These are phyloP conservation scores for Cenopis cana DNA, from an alignment of 2,888 invertebrate species.

Conservation along the genomic window DNA sequence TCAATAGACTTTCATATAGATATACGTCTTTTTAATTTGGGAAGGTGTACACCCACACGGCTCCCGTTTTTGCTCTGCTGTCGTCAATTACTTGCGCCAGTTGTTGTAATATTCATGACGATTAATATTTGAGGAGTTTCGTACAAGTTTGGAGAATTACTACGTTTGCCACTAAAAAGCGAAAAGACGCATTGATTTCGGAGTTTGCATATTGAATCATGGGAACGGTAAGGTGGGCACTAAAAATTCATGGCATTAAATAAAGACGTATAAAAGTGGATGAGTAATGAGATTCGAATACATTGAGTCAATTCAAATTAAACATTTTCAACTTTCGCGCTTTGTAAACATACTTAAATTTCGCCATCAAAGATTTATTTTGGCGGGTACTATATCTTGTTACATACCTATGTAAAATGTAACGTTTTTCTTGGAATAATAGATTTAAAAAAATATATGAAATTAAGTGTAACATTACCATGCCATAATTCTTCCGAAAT, in stretches of 20 bases:
- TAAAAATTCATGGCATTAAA: neutral
- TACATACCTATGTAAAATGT: too few species aligned
- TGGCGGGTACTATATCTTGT: too few species aligned
- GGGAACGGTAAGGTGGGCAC: neutral
- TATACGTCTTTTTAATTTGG: neutral
- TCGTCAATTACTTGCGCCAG: conserved; percentile 40
- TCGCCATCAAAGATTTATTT: too few species aligned
- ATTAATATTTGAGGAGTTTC: conserved; percentile 39
- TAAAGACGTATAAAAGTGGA: neutral
- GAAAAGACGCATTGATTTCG: conserved; percentile 33
- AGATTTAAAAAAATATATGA: too few species aligned
- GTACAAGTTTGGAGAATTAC: conserved; percentile 39
- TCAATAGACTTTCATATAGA: neutral
- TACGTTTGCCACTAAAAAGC: conserved; percentile 19
- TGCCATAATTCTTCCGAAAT: too few species aligned
- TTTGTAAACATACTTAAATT: too few species aligned
- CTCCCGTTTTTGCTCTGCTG: conserved; percentile 32
- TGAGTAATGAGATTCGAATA: neutral
- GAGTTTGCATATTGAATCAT: neutral
- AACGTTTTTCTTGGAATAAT: too few species aligned
- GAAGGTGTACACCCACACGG: conserved; percentile 15
- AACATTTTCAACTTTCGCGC: too few species aligned
- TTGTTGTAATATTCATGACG: conserved; percentile 35
- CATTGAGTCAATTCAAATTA: neutral
- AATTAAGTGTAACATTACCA: too few species aligned